These are phyloP conservation scores for Pipistrellus pipistrellus DNA, from an alignment of 2,797 vertebrate genomes.

Conservation along the genomic window DNA sequence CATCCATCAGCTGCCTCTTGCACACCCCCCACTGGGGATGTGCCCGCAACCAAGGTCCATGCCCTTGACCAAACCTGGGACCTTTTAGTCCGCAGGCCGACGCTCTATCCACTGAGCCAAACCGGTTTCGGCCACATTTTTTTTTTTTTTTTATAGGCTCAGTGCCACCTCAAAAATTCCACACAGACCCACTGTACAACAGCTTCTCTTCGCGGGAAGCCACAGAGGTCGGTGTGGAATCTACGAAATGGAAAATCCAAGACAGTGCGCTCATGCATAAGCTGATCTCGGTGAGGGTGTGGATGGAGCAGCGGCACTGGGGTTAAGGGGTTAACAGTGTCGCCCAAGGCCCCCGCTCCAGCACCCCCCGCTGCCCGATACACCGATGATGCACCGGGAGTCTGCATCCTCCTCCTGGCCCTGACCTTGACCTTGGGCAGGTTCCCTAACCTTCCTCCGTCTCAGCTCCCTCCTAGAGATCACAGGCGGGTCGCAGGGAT, in stretches of 20 bases:
- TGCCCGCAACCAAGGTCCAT: too few species aligned
- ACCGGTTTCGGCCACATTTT: too few species aligned
- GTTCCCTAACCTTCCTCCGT: conserved; percentile 12
- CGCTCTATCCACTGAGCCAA: too few species aligned
- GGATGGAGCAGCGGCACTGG: not conserved
- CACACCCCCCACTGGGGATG: too few species aligned
- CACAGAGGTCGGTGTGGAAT: not conserved
- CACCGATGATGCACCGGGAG: not conserved
- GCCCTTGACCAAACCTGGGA: too few species aligned
- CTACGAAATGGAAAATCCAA: conserved; percentile 16
- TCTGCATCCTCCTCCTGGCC: not conserved
- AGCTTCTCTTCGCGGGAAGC: conserved; percentile 29
- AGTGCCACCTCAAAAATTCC: conserved; percentile 29
- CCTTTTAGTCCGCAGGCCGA: too few species aligned
- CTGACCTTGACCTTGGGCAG: conserved; percentile 60
- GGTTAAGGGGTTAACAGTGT: not conserved
- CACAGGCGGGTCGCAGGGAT: not conserved
- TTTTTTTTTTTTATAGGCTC: not conserved
- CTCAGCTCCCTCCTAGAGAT: not conserved
- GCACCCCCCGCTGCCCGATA: not conserved
- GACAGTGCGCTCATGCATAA: not conserved
- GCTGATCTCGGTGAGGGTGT: not conserved
- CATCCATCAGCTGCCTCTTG: too few species aligned
- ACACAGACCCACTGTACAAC: not conserved
- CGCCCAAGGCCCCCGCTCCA: not conserved